Base-by-base conservation (phyloP, 2,113 vertebrate species). In the Cololabis saira region DNA sequence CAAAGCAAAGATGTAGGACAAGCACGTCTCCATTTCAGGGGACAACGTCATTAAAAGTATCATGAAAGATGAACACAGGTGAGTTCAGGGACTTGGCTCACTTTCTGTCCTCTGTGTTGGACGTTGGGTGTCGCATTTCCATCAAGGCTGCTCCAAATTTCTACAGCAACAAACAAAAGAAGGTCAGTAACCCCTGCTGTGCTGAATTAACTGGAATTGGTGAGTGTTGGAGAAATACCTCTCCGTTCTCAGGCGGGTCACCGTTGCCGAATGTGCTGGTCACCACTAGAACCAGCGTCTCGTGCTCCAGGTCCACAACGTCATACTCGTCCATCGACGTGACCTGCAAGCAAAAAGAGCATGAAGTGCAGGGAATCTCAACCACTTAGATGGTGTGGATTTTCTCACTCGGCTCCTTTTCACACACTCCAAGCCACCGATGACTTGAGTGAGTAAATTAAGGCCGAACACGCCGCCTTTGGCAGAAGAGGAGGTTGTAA, bases 211-310 rank as follows among this genome's bases (percentile, higher is more conserved):
- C 8, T 21, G 2, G 15, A 51, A 12, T 11, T 56, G 18, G 17
- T 18, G 22, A 7, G 17, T 11, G 18, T 43, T 5, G 40, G 1
- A 33, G 0, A 49, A 7, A 15, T 87, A 98, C 97, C 95, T 99
- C 97, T 74, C 97, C 97, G 0, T 98, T 99, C 88, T 99, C 97
- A 1, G 97, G 97, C 0, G 97, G 97, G 56, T 99, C 97, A 24
- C 97, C 97, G 0, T 99, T 99, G 58, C 97, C 97, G 6, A 99
- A 99, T 2, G 97, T 99, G 88, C 97, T 99, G 75, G 96, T 99
- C 61, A 99, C 96, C 73, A 93, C 96, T 45, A 98, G 84, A 67
- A 98, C 96, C 76, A 98, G 89, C 0, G 96, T 95, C 75, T 98
- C 97, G 0, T 99, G 96, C 64, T 99, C 97, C 61, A 99, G 88